These are phyloP conservation scores for Crypturellus tataupa DNA, from an alignment of 2,797 vertebrate species.

Conservation along the genomic window DNA sequence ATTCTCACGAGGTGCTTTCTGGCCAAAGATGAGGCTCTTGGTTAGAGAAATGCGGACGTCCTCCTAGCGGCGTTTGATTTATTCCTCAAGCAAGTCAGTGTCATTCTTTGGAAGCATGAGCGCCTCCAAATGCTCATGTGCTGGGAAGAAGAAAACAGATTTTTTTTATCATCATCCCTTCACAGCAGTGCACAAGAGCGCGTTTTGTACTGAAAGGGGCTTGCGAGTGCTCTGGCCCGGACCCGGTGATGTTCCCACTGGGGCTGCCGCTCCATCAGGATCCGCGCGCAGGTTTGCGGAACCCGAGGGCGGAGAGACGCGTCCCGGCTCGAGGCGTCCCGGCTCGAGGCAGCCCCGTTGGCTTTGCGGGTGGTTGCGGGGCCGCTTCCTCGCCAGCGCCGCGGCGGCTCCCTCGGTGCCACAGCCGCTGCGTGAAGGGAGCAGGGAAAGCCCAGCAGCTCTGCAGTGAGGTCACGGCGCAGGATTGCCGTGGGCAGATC, in stretches of 20 bases:
- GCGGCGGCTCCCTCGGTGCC: no score
- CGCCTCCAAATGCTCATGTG: not conserved
- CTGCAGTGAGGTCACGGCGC: rapidly evolving
- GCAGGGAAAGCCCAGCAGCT: not conserved
- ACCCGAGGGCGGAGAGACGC: no score
- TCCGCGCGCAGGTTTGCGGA: no score
- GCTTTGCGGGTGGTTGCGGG: no score
- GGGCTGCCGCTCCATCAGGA: no score
- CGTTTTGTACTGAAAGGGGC: not conserved
- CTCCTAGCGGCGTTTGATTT: not conserved
- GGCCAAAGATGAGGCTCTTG: conserved; percentile 1
- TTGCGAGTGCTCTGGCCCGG: not conserved
- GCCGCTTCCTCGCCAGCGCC: no score
- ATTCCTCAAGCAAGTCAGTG: not conserved
- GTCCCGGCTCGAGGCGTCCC: no score
- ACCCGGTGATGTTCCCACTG: not conserved
- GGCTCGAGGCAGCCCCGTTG: no score
- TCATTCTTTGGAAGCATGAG: conserved; percentile 5
- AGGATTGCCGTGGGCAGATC: not conserved
- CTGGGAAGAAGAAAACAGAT: not conserved
- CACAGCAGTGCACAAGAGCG: not conserved
- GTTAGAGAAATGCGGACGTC: conserved; percentile 26
- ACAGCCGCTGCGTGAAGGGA: not conserved
- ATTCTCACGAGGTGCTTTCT: conserved; percentile 17
- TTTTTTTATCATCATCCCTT: conserved; percentile 32